Percentiles rank a stretch among this genome's conserved stretches.
Evolutionary conservation across 2,888 invertebrate genomes (phyloP).

Genomic region (Platypus cylindrus): DNA sequence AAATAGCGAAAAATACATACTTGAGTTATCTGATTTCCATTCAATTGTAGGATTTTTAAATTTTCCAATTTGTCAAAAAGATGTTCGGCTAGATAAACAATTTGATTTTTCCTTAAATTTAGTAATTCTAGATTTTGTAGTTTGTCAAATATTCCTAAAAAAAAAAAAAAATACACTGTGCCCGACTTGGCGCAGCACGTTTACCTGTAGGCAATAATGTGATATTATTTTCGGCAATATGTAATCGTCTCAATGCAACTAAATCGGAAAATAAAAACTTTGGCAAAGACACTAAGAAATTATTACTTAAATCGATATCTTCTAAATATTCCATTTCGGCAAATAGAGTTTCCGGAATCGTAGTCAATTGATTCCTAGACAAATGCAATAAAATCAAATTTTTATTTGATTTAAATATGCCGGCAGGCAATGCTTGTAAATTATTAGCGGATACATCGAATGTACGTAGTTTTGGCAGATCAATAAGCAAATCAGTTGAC

Average conservation of each 20-base stretch:
- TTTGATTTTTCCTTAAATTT: slow-evolving; percentile 42
- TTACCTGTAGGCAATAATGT: slow-evolving; percentile 42
- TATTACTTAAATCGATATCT: slow-evolving; percentile 58
- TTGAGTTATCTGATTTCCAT: slow-evolving; percentile 41
- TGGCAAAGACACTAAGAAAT: slow-evolving; percentile 47
- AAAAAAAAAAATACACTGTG: not conserved
- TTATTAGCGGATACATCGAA: slow-evolving; percentile 56
- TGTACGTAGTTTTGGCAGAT: slow-evolving; percentile 49
- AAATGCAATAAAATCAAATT: slow-evolving; percentile 50
- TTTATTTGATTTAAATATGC: slow-evolving; percentile 45
- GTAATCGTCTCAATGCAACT: slow-evolving; percentile 45
- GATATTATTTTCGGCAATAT: slow-evolving; percentile 57
- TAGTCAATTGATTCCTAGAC: slow-evolving; percentile 50
- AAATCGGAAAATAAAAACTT: slow-evolving; percentile 44
- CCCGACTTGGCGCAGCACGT: too few species aligned
- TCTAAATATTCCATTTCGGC: slow-evolving; percentile 44
- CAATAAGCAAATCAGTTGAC: slow-evolving; percentile 42
- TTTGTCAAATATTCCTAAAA: slow-evolving; percentile 40
- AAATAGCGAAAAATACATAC: slow-evolving; percentile 20
- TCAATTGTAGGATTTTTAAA: slow-evolving; percentile 42
- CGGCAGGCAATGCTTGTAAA: slow-evolving; percentile 43
- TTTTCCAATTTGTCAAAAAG: slow-evolving; percentile 40
- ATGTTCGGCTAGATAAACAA: slow-evolving; percentile 37
- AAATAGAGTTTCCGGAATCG: slow-evolving; percentile 46
- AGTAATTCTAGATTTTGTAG: slow-evolving; percentile 42